Evolutionary conservation across 2,888 invertebrate genomes (phyloP).

Genomic region (Agrotis clavis): DNA sequence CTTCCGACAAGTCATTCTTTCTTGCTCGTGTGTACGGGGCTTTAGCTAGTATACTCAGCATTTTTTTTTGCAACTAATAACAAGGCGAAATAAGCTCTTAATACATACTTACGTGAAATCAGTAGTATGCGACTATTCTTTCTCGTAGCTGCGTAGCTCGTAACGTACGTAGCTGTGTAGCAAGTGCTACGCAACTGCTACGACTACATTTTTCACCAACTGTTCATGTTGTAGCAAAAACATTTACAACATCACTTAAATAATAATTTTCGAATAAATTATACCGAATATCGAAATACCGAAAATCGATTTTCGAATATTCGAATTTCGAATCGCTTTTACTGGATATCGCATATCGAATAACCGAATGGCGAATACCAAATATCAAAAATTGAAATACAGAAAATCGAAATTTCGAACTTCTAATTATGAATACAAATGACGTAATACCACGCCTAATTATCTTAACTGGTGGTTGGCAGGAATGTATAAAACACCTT

Average conservation of each 20-base stretch:
- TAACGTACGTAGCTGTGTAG: constrained; percentile 39
- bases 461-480: neutral
- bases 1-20: constrained; percentile 89
- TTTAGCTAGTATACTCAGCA: constrained; percentile 12
- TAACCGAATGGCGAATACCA: too few relatives aligned
- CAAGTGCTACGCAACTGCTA: constrained; percentile 44
- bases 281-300: too few relatives aligned
- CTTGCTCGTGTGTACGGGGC: constrained; percentile 60
- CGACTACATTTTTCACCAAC: neutral
- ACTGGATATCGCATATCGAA: too few relatives aligned
- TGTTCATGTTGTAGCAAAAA: too few relatives aligned
- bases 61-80: constrained; percentile 32
- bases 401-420: too few relatives aligned
- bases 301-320: too few relatives aligned
- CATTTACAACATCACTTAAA: neutral
- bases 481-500: neutral
- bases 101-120: neutral
- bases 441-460: neutral
- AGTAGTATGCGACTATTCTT: neutral
- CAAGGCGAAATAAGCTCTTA: neutral
- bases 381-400: too few relatives aligned
- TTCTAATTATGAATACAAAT: neutral
- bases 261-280: too few relatives aligned
- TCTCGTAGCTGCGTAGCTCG: neutral
- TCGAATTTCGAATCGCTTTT: too few relatives aligned